Evolutionary conservation across 2,888 invertebrate species (phyloP).

Genomic region (Ephialtes manifestator): DNA sequence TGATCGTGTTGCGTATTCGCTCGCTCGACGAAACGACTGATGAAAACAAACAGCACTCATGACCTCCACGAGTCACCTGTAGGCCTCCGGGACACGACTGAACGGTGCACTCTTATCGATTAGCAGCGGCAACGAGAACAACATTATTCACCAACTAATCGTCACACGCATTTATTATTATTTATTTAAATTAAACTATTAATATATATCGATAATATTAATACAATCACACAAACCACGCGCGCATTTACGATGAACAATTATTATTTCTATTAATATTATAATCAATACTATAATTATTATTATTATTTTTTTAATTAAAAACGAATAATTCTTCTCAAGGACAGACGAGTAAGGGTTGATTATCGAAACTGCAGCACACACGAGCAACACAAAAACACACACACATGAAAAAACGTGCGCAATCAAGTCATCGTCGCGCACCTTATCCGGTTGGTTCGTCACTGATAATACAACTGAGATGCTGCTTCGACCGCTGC

Average conservation of each 20-base stretch:
- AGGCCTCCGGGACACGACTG: constrained; percentile 61
- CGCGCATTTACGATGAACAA: constrained; percentile 11
- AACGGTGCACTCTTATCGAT: constrained; percentile 66
- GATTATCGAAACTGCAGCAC: constrained; percentile 9
- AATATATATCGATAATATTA: constrained; percentile 5
- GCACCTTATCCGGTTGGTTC: constrained; percentile 10
- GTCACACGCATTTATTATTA: neutral
- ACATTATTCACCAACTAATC: constrained; percentile 44
- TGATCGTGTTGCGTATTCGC: constrained; percentile 3
- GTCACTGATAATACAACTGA: constrained; percentile 18
- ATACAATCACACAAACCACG: constrained; percentile 14
- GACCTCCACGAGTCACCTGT: constrained; percentile 64
- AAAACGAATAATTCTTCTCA: constrained; percentile 1
- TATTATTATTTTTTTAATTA: constrained; percentile 2
- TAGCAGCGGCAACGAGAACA: constrained; percentile 52
- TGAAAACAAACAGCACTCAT: constrained; percentile 57
- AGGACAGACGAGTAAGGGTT: neutral
- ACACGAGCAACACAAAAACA: constrained; percentile 18
- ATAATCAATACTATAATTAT: constrained; percentile 23
- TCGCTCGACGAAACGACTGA: constrained; percentile 19
- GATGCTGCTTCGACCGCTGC: constrained; percentile 21
- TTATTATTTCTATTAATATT: constrained; percentile 14
- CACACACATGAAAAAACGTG: constrained; percentile 21
- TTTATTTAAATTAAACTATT: constrained; percentile 8
- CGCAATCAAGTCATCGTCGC: constrained; percentile 45